A percentile compares a stretch with the other conserved stretches of the same genome.
These are phyloP conservation scores for Coenonympha arcania DNA, from an alignment of 2,888 invertebrate genomes.

Conservation along the genomic window DNA sequence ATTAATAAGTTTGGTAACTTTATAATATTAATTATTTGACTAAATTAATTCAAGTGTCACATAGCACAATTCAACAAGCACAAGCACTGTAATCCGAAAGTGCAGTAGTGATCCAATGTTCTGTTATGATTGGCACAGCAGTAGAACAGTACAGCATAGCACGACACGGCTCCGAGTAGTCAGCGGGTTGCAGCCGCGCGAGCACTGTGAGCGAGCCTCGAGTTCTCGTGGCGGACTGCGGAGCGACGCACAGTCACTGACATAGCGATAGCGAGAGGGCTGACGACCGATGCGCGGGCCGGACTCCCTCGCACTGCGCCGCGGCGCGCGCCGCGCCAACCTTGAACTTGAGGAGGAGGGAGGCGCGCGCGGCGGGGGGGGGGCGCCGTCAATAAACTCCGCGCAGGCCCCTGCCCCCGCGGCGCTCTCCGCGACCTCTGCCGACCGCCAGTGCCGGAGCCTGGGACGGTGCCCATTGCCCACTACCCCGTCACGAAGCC, in stretches of 20 bases:
- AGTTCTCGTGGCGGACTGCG: slow-evolving; percentile 57
- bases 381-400: slow-evolving; percentile 71
- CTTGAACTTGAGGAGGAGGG: slow-evolving; percentile 75
- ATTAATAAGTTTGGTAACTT: slow-evolving; percentile 65
- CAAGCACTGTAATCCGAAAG: slow-evolving; percentile 68
- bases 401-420: slow-evolving; percentile 68
- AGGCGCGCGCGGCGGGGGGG: slow-evolving; percentile 58
- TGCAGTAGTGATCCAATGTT: slow-evolving; percentile 52
- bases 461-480: too few species aligned
- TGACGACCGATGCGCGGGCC: slow-evolving; percentile 74
- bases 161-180: slow-evolving; percentile 47
- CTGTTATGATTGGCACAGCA: slow-evolving; percentile 40
- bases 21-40: too few species aligned
- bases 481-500: too few species aligned
- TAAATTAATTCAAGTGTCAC: slow-evolving; percentile 40
- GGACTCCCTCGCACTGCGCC: slow-evolving; percentile 75
- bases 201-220: slow-evolving; percentile 51
- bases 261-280: slow-evolving; percentile 67
- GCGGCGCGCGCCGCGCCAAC: slow-evolving; percentile 75
- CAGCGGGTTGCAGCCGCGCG: slow-evolving; percentile 44
- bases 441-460: too few species aligned
- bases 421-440: slow-evolving; percentile 33
- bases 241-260: slow-evolving; percentile 56
- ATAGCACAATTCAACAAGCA: slow-evolving; percentile 37
- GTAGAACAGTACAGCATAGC: too few species aligned